phyloP scores from a whole-genome alignment of 2,113 vertebrate genomes.

The Caranx ignobilis region DNA sequence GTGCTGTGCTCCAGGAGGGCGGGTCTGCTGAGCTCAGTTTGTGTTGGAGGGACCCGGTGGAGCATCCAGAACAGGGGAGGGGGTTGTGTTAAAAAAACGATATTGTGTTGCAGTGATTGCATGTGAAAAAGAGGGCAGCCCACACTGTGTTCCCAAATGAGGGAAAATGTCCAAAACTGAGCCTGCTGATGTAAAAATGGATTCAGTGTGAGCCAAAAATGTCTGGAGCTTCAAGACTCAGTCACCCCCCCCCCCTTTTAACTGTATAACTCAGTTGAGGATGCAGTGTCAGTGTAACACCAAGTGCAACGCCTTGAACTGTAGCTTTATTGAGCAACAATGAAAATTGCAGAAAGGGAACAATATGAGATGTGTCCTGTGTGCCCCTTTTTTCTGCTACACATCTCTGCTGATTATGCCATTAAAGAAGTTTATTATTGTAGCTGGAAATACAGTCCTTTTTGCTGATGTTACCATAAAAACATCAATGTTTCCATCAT shows the following conservation, averaged over 20 bases:
- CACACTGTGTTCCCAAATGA: background rate
- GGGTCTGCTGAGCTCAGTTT: background rate
- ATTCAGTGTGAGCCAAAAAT: background rate
- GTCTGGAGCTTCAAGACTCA: background rate
- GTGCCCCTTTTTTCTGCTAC: background rate
- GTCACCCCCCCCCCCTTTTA: background rate
- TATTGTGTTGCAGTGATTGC: background rate
- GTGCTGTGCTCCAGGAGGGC: constrained; percentile 19
- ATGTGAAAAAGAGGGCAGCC: background rate
- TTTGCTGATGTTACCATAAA: background rate
- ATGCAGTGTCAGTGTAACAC: no score
- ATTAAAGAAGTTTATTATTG: no score
- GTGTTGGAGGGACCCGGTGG: background rate
- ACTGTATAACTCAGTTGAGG: background rate
- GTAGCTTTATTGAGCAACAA: background rate
- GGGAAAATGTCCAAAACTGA: background rate
- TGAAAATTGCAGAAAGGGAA: background rate
- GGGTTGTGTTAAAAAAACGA: constrained; percentile 7
- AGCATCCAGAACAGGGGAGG: constrained; percentile 19
- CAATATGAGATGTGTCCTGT: no score
- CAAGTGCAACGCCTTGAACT: background rate
- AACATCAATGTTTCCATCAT: no score
- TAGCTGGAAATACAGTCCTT: background rate
- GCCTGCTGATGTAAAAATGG: background rate
- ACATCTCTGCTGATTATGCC: no score